Base-by-base conservation (phyloP, 1,140 invertebrate genomes). In the Rhopalosiphum maidis region DNA sequence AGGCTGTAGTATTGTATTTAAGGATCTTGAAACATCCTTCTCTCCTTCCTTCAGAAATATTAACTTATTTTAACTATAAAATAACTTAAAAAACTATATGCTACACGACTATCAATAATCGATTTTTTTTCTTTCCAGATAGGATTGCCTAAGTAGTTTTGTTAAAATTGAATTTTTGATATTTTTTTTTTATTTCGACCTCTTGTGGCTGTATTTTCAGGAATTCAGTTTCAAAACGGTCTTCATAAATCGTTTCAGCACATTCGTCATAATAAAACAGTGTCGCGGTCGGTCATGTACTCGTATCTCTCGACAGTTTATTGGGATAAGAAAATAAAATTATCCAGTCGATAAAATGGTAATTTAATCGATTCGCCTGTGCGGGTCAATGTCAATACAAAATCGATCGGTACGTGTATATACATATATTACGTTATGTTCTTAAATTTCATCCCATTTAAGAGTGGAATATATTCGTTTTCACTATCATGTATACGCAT, bases 381-480 rank as follows among this genome's bases (percentile, higher is more conserved):
- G 21, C 82, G 18, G 86, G n/a, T 48, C 86, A 54, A 51, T 54
- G 86, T 88, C 46, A 51, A 86, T 6, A 86, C 48, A 48, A 51
- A 68, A 68, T 15, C 60, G 30, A 68, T 68, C 60, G 30, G 11
- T 68, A 30, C 60, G 60, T 68, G 46, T 23, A 21, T 23, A 88
- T 35, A 87, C 23, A 51, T 86, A 15, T 25, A 43, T 41, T 30
- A 15, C 46, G 18, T 37, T 22, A 83, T 37, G 35, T 18, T 83
- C 22, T 83, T 83, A 37, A 18, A 88, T 54, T 88, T 48, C 46
- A 46, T 87, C 86, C 15, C 30, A 88, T 88, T 51, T 88, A 25
- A 35, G 46, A 88, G n/a, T 88, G 9, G 30, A 86, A 86, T 86
- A 88, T 88, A 51, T 51, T 88, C 86, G 18, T 88, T 88, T 87